Evolutionary conservation across 2,888 invertebrate species (phyloP).

Genomic region (Tetropium fuscum): DNA sequence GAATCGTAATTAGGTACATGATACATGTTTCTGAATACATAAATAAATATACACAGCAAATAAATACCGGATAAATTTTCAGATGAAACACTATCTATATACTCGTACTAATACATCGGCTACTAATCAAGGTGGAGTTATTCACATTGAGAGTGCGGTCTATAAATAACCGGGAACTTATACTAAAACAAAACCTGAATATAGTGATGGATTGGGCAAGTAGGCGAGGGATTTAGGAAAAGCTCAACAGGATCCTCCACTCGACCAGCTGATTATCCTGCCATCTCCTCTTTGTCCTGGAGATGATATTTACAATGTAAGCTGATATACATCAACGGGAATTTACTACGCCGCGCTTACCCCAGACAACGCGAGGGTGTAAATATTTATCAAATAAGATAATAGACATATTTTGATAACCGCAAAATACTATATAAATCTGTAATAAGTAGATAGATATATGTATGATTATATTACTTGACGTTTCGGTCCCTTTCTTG

Average conservation of each 20-base stretch:
- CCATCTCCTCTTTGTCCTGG: constrained; percentile 58
- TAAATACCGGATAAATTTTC: no score
- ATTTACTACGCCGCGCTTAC: constrained; percentile 24
- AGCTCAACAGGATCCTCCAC: constrained; percentile 69
- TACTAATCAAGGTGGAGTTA: no score
- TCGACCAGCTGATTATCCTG: constrained; percentile 65
- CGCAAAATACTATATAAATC: no score
- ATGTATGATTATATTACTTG: no score
- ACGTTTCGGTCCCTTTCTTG: no score
- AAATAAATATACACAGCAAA: no score
- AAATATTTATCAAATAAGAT: constrained; percentile 20
- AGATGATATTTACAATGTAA: constrained; percentile 56
- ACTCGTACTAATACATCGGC: no score
- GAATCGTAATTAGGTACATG: no score
- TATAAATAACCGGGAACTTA: constrained; percentile 47
- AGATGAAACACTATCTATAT: no score
- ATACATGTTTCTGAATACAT: no score
- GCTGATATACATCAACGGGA: constrained; percentile 22
- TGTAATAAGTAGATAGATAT: no score
- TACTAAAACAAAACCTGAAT: constrained; percentile 50
- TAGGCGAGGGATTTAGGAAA: constrained; percentile 67
- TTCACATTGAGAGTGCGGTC: constrained; percentile 8
- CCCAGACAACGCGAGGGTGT: background rate
- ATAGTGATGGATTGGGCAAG: constrained; percentile 68
- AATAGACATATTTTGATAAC: no score